A percentile compares a stretch with the other conserved stretches of the same genome.
These are phyloP conservation scores for Blastobasis lacticolella DNA, from an alignment of 2,888 invertebrate genomes.

Conservation along the genomic window DNA sequence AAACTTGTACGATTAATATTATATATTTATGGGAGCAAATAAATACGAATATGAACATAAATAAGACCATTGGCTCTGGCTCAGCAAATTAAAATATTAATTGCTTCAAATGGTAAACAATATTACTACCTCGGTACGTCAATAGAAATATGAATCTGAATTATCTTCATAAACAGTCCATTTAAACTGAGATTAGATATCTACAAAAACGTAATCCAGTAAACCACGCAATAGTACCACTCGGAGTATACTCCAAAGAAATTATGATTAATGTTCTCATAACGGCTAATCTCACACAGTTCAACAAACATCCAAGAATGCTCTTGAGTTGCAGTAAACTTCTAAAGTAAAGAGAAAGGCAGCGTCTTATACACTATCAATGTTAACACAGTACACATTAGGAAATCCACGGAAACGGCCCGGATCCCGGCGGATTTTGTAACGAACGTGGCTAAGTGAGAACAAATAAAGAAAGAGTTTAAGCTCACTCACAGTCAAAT, in stretches of 20 bases:
- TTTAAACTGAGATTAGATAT: too few species aligned
- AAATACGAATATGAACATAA: too few species aligned
- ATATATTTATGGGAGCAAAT: too few species aligned
- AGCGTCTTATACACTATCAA: constrained; percentile 19
- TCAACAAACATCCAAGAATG: constrained; percentile 15
- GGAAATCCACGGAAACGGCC: constrained; percentile 26
- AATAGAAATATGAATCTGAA: too few species aligned
- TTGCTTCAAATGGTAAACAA: too few species aligned
- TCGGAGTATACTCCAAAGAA: background rate
- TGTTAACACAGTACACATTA: constrained; percentile 29
- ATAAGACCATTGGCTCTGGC: too few species aligned
- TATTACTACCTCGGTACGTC: too few species aligned
- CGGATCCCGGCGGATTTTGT: constrained; percentile 17
- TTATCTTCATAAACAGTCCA: too few species aligned
- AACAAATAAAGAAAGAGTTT: constrained; percentile 14
- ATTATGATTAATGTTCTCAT: constrained; percentile 8
- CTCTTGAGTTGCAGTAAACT: constrained; percentile 22
- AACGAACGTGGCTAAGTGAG: constrained; percentile 3
- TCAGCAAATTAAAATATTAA: too few species aligned
- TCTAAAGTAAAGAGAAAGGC: constrained; percentile 28
- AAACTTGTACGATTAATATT: too few species aligned
- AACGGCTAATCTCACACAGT: constrained; percentile 7
- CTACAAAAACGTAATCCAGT: too few species aligned
- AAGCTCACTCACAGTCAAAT: background rate
- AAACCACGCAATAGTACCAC: too few species aligned